Percentiles rank a stretch among this genome's conserved stretches.
phyloP scores from a whole-genome alignment of 2,113 vertebrate genomes.

The Asarcornis scutulata region DNA sequence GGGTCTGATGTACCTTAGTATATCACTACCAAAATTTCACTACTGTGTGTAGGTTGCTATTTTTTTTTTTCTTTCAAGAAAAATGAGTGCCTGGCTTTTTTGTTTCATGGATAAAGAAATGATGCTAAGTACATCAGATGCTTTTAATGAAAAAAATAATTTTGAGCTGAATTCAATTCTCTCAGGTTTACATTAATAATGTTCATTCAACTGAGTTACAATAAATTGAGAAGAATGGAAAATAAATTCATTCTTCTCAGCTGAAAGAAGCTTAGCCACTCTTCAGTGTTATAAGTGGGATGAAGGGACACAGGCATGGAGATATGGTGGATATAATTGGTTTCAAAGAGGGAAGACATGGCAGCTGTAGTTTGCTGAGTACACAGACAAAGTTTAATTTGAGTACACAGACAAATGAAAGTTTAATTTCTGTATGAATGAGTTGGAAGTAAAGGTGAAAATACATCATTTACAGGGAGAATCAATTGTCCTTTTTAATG shows the following conservation, averaged over 20 bases:
- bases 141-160: neutral
- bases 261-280: neutral
- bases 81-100: neutral
- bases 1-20: neutral
- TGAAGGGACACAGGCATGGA: neutral
- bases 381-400: neutral
- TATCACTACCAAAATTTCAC: neutral
- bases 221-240: neutral
- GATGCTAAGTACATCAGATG: neutral
- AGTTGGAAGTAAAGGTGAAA: neutral
- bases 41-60: neutral
- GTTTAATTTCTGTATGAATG: neutral
- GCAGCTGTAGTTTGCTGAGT: neutral
- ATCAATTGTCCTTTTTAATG: neutral
- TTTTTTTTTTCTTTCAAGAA: neutral
- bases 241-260: neutral
- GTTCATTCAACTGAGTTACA: neutral
- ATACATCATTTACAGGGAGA: neutral
- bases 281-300: neutral
- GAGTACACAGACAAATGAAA: neutral
- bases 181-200: neutral
- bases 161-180: neutral
- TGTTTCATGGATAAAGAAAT: neutral
- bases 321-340: neutral
- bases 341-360: neutral